Evolutionary conservation across 2,113 vertebrate genomes (phyloP), one percentile per base, ranked within the genome.

Genomic region (Trachemys scripta): DNA sequence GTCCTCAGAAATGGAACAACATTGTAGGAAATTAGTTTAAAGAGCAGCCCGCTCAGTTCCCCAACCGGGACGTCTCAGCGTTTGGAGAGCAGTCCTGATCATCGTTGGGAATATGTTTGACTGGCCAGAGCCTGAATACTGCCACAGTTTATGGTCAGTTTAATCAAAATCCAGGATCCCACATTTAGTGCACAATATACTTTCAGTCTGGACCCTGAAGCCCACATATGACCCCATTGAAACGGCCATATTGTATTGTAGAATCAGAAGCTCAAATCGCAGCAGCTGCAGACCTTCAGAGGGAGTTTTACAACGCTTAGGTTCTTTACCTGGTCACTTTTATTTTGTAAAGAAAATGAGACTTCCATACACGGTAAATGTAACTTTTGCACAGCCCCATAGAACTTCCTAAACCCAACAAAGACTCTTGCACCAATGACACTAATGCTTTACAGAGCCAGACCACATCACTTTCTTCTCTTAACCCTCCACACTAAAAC

Each of bases 171-270:
- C 25, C 59, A 59, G 59, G 69, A 42, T 42, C 9, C 0, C 2
- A n/a, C 1, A 0, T 80, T 90, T 1, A 49, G 59, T 76, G 49
- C 50, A 47, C 19, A 20, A 5, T 0, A 0, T 3, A 4, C 0
- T 0, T 25, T 80, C 1, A 93, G 88, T 87, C 20, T 51, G 47
- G 51, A 62, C 59, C 12, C 7, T 42, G 38, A 6, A 85, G 59
- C 62, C 14, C 0, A 1, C 38, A 5, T 42, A 12, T 25, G 38
- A 45, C 24, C 72, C 9, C 72, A 42, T 5, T 24, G 19, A 75
- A 75, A 75, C 12, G 20, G 25, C 38, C 17, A n/a, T n/a, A 62
- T 11, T 14, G 12, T 29, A 6, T 31, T 69, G 82, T 22, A 62
- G 20, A 91, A 57, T n/a, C 45, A 20, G 78, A 31, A 84, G 54